These are phyloP conservation scores for Oncorhynchus keta DNA, from an alignment of 2,113 vertebrate species.

Conservation along the genomic window DNA sequence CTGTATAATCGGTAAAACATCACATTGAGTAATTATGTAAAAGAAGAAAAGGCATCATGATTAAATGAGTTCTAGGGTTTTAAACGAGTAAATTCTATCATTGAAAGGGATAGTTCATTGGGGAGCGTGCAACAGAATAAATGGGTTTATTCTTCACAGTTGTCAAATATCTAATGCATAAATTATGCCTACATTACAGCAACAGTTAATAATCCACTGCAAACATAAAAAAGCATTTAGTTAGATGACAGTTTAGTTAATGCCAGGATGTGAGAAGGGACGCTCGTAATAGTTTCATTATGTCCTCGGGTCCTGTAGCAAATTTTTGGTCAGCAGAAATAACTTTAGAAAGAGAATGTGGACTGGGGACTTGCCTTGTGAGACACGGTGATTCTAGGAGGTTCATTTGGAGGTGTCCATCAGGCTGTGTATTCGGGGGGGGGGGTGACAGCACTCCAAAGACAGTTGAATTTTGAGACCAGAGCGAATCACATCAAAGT, in stretches of 20 bases:
- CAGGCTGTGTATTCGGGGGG: conserved; percentile 14
- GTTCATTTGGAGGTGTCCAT: conserved; percentile 52
- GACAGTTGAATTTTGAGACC: too few relatives aligned
- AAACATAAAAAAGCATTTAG: conserved; percentile 54
- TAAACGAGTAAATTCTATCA: conserved; percentile 20
- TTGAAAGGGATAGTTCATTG: conserved; percentile 24
- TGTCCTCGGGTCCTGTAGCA: conserved; percentile 15
- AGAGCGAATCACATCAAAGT: too few relatives aligned
- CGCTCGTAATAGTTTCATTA: conserved; percentile 49
- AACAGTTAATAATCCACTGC: conserved; percentile 45
- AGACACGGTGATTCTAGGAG: conserved; percentile 35
- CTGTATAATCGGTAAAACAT: too few relatives aligned
- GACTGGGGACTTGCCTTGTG: too few relatives aligned
- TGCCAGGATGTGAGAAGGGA: conserved; percentile 28
- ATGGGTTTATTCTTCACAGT: conserved; percentile 50
- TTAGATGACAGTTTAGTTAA: conserved; percentile 54
- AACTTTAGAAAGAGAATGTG: too few relatives aligned
- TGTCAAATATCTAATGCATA: conserved; percentile 58
- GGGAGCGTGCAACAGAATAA: conserved; percentile 32
- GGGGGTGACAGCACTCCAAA: too few relatives aligned
- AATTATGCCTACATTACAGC: conserved; percentile 45
- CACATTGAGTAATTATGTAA: conserved; percentile 4
- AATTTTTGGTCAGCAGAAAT: conserved; percentile 23
- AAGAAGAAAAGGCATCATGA: conserved; percentile 25
- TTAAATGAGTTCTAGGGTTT: background rate